Percentiles rank a stretch among this genome's conserved stretches.
Evolutionary conservation across 2,888 invertebrate species (phyloP).

Genomic region (Disparrhopalites patrizii): DNA sequence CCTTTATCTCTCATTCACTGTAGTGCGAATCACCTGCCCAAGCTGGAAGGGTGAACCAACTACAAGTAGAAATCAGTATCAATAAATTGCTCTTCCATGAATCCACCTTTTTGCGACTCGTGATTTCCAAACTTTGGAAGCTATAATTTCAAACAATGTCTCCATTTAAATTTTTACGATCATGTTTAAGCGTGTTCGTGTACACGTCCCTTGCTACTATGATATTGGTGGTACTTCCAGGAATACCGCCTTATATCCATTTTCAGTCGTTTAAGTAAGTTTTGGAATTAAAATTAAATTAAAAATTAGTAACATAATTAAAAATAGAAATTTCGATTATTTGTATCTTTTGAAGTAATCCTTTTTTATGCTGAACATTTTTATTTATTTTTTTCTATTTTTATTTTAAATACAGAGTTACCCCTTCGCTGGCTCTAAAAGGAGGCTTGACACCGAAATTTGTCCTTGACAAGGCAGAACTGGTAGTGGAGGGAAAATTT

Average conservation of each 20-base stretch:
- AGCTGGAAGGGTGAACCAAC: no score
- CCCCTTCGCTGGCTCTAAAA: conserved; percentile 56
- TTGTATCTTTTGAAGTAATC: no score
- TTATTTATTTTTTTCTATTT: not conserved
- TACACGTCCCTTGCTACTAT: not conserved
- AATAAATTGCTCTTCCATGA: no score
- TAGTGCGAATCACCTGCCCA: no score
- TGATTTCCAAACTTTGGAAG: no score
- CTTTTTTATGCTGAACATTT: no score
- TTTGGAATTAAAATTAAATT: not conserved
- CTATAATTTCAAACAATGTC: no score
- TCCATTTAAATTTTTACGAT: no score
- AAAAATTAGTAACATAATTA: not conserved
- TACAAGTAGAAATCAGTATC: no score
- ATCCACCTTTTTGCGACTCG: no score
- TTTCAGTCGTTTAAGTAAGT: conserved; percentile 1
- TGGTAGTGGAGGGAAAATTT: conserved; percentile 61
- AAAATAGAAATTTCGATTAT: not conserved
- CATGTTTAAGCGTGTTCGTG: no score
- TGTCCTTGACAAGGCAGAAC: conserved; percentile 64
- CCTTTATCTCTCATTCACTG: no score
- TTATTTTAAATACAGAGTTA: conserved; percentile 54
- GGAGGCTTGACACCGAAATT: conserved; percentile 62
- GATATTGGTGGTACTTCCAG: not conserved
- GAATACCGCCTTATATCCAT: not conserved